Evolutionary conservation across 2,113 vertebrate genomes (phyloP).

Genomic region (Zingel zingel): DNA sequence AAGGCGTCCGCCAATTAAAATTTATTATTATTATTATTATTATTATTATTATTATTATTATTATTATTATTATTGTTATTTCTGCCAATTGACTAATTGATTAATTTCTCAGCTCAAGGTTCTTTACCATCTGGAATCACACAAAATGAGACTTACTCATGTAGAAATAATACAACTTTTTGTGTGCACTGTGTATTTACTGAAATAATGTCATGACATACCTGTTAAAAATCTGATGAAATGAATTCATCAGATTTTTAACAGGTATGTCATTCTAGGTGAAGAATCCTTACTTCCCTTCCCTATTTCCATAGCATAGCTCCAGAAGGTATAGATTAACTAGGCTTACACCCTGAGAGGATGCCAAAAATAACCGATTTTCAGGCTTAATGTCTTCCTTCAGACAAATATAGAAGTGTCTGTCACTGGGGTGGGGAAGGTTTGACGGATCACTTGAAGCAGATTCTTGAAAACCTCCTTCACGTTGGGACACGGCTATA

Average conservation of each 20-base stretch:
- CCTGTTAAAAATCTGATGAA: no score
- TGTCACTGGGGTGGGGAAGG: not conserved
- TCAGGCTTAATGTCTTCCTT: conserved; percentile 2
- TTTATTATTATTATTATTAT: no score
- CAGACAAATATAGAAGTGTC: conserved; percentile 15
- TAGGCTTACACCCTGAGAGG: not conserved
- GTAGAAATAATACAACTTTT: not conserved
- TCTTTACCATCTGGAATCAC: not conserved
- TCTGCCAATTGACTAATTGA: not conserved
- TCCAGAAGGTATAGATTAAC: not conserved
- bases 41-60: no score
- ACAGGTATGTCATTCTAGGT: not conserved
- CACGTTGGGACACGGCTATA: conserved; percentile 62
- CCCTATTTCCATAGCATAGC: not conserved
- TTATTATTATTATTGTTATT: not conserved
- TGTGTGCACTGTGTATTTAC: not conserved
- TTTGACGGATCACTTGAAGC: conserved; percentile 29
- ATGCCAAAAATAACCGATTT: conserved; percentile 25
- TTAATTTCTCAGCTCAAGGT: not conserved
- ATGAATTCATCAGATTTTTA: not conserved
- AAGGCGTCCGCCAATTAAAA: no score
- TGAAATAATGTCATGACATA: not conserved
- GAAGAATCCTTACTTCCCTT: not conserved
- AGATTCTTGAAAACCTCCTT: conserved; percentile 63
- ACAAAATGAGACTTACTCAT: not conserved